Percentiles rank a stretch among this genome's conserved stretches.
Conservation (phyloP, 2,113 vertebrate species). For the Leucopternis melanops region DNA sequence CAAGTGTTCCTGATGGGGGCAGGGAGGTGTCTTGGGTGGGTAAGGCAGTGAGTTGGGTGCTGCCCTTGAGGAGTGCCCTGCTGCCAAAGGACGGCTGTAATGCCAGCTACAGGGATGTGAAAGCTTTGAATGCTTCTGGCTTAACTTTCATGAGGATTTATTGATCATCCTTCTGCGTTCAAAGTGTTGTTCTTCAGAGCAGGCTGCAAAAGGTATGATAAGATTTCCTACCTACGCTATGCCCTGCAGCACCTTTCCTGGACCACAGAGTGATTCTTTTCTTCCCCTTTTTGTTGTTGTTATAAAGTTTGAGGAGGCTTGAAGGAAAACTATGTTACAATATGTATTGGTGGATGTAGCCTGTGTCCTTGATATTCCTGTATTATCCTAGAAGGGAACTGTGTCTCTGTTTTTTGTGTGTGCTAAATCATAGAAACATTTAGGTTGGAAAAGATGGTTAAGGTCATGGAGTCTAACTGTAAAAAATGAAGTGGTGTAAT, state of each 20-base stretch:
- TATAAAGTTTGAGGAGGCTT: background rate
- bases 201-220: background rate
- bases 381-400: background rate
- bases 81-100: background rate
- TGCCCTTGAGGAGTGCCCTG: background rate
- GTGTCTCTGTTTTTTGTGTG: background rate
- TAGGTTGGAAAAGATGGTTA: no score
- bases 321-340: background rate
- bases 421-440: background rate
- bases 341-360: background rate
- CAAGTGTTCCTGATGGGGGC: rapidly evolving
- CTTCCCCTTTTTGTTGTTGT: background rate
- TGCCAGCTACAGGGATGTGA: background rate
- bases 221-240: background rate
- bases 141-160: background rate
- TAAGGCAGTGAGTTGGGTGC: rapidly evolving
- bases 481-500: no score
- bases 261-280: background rate
- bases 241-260: background rate
- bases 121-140: background rate
- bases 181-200: background rate
- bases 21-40: rapidly evolving
- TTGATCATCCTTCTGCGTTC: background rate
- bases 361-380: background rate
- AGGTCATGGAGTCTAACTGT: no score